These are phyloP conservation scores for Aptenodytes forsteri DNA, from an alignment of 2,113 vertebrate genomes.

Conservation along the genomic window DNA sequence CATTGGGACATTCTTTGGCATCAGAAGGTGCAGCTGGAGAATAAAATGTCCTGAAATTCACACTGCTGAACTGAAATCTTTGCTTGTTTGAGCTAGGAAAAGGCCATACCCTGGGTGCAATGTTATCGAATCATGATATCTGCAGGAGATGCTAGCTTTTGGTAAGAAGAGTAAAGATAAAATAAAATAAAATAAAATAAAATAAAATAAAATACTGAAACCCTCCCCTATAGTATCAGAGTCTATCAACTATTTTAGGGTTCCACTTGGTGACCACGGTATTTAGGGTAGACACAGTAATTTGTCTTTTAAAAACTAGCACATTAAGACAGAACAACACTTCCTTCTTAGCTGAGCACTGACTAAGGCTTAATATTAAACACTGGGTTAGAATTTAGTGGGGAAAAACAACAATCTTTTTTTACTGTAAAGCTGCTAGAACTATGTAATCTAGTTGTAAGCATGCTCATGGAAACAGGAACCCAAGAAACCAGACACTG, in stretches of 20 bases:
- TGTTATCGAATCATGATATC: background rate
- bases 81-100: background rate
- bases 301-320: background rate
- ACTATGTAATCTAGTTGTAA: background rate
- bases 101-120: background rate
- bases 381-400: background rate
- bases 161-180: background rate
- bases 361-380: background rate
- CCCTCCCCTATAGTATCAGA: background rate
- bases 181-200: background rate
- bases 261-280: background rate
- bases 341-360: background rate
- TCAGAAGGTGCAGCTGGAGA: background rate
- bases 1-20: background rate
- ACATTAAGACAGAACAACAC: background rate
- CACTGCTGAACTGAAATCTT: background rate
- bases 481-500: background rate
- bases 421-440: background rate
- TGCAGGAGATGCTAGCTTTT: background rate
- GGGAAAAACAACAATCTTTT: constrained; percentile 5
- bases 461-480: background rate
- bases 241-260: background rate
- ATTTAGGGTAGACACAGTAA: background rate
- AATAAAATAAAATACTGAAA: background rate
- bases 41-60: constrained; percentile 14